Evolutionary conservation across 2,797 vertebrate species (phyloP).

Genomic region (Eutrigla gurnardus): DNA sequence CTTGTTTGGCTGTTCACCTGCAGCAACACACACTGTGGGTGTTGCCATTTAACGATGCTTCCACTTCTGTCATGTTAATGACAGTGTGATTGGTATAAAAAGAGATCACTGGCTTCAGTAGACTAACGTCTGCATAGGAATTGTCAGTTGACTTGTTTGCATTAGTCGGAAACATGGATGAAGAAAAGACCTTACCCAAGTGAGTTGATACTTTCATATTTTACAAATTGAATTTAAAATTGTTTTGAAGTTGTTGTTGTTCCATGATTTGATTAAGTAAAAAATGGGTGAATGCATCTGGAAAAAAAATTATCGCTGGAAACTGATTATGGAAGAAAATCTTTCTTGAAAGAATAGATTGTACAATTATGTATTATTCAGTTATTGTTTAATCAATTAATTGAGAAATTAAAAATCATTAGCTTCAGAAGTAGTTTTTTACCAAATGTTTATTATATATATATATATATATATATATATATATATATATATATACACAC

Average conservation of each 20-base stretch:
- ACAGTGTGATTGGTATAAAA: background rate
- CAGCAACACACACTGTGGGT: background rate
- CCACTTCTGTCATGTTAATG: background rate
- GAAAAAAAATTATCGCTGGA: background rate
- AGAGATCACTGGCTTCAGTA: background rate
- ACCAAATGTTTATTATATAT: too few species aligned
- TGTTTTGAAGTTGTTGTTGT: too few species aligned
- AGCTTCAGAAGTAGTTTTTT: too few species aligned
- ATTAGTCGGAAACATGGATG: conserved; percentile 19
- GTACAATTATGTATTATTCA: background rate
- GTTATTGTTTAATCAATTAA: background rate
- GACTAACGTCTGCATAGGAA: accelerated
- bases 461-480: too few species aligned
- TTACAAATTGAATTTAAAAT: too few species aligned
- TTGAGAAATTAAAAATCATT: background rate
- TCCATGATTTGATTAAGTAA: background rate
- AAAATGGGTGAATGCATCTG: background rate
- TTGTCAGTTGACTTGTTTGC: background rate
- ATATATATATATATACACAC: too few species aligned
- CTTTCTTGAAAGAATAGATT: too few species aligned
- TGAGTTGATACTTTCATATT: conserved; percentile 17
- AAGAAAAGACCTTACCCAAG: conserved; percentile 18
- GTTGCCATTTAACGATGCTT: background rate
- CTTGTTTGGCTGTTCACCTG: background rate
- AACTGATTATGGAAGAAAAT: background rate